phyloP scores from a whole-genome alignment of 2,888 invertebrate species.

The Xestobium rufovillosum region DNA sequence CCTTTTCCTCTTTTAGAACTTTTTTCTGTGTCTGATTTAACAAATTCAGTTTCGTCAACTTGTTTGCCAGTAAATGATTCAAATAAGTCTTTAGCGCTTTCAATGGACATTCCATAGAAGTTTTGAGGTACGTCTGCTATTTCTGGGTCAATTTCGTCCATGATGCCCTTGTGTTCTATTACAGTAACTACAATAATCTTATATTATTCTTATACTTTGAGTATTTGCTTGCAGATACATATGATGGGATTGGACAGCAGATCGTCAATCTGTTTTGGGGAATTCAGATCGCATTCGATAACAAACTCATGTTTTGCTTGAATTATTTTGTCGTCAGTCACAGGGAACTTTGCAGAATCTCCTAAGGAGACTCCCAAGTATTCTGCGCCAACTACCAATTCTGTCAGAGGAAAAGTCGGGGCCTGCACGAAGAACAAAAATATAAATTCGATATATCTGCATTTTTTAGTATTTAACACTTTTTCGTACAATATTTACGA shows the following conservation, averaged over 20 bases:
- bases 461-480: no score
- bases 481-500: no score
- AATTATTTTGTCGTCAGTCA: conserved; percentile 24
- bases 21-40: conserved; percentile 6
- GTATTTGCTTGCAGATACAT: conserved; percentile 21
- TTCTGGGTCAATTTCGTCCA: conserved; percentile 22
- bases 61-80: conserved; percentile 30
- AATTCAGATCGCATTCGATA: conserved; percentile 20
- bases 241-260: conserved; percentile 25
- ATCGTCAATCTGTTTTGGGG: conserved; percentile 22
- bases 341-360: conserved; percentile 1
- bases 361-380: not conserved
- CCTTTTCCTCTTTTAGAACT: conserved; percentile 8
- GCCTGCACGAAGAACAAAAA: no score
- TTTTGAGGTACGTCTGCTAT: conserved; percentile 25
- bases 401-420: no score
- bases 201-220: no score
- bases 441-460: no score
- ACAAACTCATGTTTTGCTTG: conserved; percentile 20
- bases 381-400: not conserved
- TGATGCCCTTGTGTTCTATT: conserved; percentile 28
- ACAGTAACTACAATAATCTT: conserved; percentile 28
- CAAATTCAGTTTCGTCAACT: conserved; percentile 13
- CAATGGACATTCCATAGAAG: conserved; percentile 20
- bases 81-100: conserved; percentile 30